phyloP scores from a whole-genome alignment of 2,113 vertebrate genomes.

The Scytalopus superciliaris region DNA sequence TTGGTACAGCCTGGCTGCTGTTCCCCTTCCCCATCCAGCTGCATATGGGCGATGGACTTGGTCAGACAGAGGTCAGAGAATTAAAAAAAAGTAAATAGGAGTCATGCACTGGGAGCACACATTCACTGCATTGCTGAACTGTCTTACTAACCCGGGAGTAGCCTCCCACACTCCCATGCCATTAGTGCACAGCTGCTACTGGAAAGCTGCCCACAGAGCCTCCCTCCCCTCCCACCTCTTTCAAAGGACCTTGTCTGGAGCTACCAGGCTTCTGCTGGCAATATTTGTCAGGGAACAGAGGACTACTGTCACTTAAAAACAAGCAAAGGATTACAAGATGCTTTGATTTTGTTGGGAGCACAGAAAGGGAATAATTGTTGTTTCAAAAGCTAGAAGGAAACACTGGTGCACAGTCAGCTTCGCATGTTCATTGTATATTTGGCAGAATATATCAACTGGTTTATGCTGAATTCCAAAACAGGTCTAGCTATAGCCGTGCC shows the following conservation, averaged over 20 bases:
- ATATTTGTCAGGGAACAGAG: constrained; percentile 15
- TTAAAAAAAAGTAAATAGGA: neutral
- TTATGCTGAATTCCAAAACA: neutral
- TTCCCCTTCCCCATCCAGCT: constrained; percentile 6
- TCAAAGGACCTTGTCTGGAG: constrained; percentile 10
- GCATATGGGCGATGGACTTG: neutral
- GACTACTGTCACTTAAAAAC: constrained; percentile 29
- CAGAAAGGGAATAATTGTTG: neutral
- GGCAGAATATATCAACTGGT: neutral
- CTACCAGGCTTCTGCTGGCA: constrained; percentile 20
- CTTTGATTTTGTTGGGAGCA: constrained; percentile 12
- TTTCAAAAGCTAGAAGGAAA: neutral
- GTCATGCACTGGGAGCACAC: neutral
- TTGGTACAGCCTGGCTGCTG: neutral
- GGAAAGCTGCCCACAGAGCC: constrained; percentile 30
- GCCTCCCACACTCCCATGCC: constrained; percentile 30
- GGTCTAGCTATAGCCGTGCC: neutral
- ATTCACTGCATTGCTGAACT: constrained; percentile 34
- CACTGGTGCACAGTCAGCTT: neutral
- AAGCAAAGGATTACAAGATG: constrained; percentile 11
- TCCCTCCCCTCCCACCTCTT: constrained; percentile 9
- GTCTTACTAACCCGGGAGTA: neutral
- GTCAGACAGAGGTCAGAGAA: constrained; percentile 24
- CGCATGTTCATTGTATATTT: neutral
- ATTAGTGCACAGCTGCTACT: constrained; percentile 25